Evolutionary conservation across 2,888 invertebrate genomes (phyloP).

Genomic region (Epirrhoe tristata): DNA sequence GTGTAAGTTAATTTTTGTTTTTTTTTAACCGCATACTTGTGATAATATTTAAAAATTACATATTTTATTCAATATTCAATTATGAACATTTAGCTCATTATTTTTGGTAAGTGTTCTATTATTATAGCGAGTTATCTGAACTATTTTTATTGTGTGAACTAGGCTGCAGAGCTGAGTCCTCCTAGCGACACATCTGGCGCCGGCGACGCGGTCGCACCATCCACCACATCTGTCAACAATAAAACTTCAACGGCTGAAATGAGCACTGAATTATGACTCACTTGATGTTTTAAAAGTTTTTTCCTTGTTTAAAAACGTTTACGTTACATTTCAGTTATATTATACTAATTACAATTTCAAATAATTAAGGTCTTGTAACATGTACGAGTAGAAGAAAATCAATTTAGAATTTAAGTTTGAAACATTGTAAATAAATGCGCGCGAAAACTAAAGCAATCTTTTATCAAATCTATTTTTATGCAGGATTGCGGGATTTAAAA

Average conservation of each 20-base stretch:
- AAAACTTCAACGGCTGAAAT: constrained; percentile 84
- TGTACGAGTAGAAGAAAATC: no score
- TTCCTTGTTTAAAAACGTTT: constrained; percentile 1
- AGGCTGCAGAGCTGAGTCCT: constrained; percentile 80
- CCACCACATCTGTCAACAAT: constrained; percentile 54
- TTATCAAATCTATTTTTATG: constrained; percentile 8
- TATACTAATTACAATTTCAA: background rate
- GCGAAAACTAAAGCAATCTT: constrained; percentile 8
- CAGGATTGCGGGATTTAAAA: constrained; percentile 24
- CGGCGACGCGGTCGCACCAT: constrained; percentile 45
- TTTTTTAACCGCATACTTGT: constrained; percentile 31
- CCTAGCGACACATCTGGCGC: constrained; percentile 54
- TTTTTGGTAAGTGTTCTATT: background rate
- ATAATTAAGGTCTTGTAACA: no score
- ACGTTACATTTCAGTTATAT: background rate
- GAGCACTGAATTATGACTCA: constrained; percentile 87
- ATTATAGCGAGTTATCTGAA: background rate
- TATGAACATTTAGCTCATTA: background rate
- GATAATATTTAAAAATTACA: background rate
- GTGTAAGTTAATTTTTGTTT: constrained; percentile 46
- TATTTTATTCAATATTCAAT: background rate
- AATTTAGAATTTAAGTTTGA: background rate
- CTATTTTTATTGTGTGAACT: constrained; percentile 41
- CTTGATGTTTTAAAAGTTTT: constrained; percentile 8
- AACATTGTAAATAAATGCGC: constrained; percentile 19